These are phyloP conservation scores for Malthinus seriepunctatus DNA, from an alignment of 2,888 invertebrate genomes.

Conservation along the genomic window DNA sequence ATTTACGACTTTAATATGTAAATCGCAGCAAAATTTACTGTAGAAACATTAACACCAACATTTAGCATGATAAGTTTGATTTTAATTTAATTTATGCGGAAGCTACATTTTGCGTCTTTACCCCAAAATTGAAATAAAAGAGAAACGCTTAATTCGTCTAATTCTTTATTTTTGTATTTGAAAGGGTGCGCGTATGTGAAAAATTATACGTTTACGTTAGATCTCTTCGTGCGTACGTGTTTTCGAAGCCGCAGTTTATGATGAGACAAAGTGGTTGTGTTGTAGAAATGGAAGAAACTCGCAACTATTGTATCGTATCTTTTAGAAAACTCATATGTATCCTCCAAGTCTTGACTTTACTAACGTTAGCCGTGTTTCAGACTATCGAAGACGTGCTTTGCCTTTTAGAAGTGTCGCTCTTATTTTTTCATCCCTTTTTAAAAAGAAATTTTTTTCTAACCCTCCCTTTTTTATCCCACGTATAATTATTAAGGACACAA, in stretches of 20 bases:
- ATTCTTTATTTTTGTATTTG: too few relatives aligned
- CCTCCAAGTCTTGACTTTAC: conserved; percentile 15
- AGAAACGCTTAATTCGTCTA: too few relatives aligned
- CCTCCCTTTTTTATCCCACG: neutral
- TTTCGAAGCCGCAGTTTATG: conserved; percentile 27
- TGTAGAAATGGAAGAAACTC: conserved; percentile 33
- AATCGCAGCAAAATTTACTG: too few relatives aligned
- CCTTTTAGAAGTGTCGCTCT: too few relatives aligned
- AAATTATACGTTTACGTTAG: conserved; percentile 11
- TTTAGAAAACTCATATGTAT: conserved; percentile 28
- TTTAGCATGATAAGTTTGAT: too few relatives aligned
- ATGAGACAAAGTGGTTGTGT: conserved; percentile 36
- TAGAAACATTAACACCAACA: too few relatives aligned
- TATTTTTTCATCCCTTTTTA: too few relatives aligned
- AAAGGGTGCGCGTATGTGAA: too few relatives aligned
- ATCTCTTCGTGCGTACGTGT: conserved; percentile 17
- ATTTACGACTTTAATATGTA: too few relatives aligned
- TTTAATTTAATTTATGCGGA: too few relatives aligned
- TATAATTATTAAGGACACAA: neutral
- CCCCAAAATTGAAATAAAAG: too few relatives aligned
- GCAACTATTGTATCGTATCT: conserved; percentile 25
- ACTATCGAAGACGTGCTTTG: conserved; percentile 4
- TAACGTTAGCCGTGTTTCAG: conserved; percentile 8
- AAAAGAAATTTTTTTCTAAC: neutral
- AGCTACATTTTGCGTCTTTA: too few relatives aligned